Evolutionary conservation across 2,113 vertebrate genomes (phyloP), one percentile per base, ranked within the genome.

Genomic region (Vulpes vulpes): DNA sequence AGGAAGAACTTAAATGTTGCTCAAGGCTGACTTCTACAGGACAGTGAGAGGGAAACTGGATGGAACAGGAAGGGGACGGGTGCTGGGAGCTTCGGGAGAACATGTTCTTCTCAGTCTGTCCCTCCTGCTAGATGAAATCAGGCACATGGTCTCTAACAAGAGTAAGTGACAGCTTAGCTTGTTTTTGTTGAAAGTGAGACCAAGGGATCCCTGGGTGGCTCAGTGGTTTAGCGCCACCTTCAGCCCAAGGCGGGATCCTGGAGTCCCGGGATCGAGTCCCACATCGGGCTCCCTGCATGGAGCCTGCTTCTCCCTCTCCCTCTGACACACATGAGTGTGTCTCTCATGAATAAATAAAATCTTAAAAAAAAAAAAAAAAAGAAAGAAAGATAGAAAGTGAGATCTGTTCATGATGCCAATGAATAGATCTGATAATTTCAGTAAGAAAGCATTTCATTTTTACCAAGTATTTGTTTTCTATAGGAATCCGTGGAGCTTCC

Each of bases 401-500:
- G 69, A 55, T 82, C 27, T 4, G 59, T 27, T 76, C 3, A 2
- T n/a, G 71, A n/a, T 73, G 74, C 79, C 32, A 43, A 16, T 55
- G 62, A 51, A 15, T 23, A 14, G 22, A 10, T 4, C 20, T 76
- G 64, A 15, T 79, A 16, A 57, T 78, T 35, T 95, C 53, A 64
- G 14, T 30, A 65, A 59, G 51, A 59, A 73, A 84, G 27, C 30
- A 32, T 89, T 65, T 55, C 19, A 9, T 82, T 69, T 43, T 89
- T 38, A 96, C 65, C 9, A 3, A 11, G 25, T 87, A 3, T 95
- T 94, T 94, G 43, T 97, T 96, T 81, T 93, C 55, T 93, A 16
- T 93, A 99, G 99, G 99, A 99, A 92, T 99, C 99, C 22, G 99
- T 99, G 98, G 99, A 99, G 98, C 99, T 99, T 93, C 99, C 99